Conservation (phyloP, 2,113 vertebrate species). For the Pseudorhombus dupliciocellatus region DNA sequence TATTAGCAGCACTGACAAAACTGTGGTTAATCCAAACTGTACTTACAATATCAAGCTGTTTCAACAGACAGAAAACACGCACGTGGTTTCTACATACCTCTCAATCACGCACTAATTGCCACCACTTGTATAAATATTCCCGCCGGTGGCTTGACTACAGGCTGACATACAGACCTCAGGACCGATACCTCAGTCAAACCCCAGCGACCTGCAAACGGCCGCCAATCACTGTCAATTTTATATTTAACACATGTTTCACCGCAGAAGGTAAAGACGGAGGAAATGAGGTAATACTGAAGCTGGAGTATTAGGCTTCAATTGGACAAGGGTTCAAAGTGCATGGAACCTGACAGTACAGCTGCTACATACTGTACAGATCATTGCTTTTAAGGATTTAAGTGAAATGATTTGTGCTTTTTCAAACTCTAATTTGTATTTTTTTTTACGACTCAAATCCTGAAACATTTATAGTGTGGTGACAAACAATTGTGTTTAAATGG, state of each 20-base stretch:
- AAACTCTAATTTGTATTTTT: not conserved
- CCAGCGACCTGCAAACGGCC: slow-evolving; percentile 5
- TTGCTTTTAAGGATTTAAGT: slow-evolving; percentile 1
- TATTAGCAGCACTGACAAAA: slow-evolving; percentile 1
- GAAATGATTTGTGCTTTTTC: not conserved
- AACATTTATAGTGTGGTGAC: not conserved
- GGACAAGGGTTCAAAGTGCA: slow-evolving; percentile 6
- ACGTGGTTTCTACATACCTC: slow-evolving; percentile 46
- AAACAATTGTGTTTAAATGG: not conserved
- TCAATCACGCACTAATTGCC: slow-evolving; percentile 54
- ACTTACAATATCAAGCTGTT: slow-evolving; percentile 3
- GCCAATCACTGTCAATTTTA: slow-evolving; percentile 27
- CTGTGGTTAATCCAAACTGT: not conserved
- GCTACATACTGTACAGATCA: not conserved
- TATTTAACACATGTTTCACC: slow-evolving; percentile 31
- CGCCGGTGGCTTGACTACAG: slow-evolving; percentile 43
- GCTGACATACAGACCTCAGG: slow-evolving; percentile 34
- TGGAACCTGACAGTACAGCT: not conserved
- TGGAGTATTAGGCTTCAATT: not conserved
- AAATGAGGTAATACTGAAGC: slow-evolving; percentile 29
- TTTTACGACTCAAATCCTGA: not conserved
- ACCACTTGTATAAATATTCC: slow-evolving; percentile 68
- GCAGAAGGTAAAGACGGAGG: not conserved
- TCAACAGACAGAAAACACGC: slow-evolving; percentile 10
- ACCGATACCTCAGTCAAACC: slow-evolving; percentile 19